These are phyloP conservation scores for Aegithalos caudatus DNA, from an alignment of 2,113 vertebrate species.

Conservation along the genomic window DNA sequence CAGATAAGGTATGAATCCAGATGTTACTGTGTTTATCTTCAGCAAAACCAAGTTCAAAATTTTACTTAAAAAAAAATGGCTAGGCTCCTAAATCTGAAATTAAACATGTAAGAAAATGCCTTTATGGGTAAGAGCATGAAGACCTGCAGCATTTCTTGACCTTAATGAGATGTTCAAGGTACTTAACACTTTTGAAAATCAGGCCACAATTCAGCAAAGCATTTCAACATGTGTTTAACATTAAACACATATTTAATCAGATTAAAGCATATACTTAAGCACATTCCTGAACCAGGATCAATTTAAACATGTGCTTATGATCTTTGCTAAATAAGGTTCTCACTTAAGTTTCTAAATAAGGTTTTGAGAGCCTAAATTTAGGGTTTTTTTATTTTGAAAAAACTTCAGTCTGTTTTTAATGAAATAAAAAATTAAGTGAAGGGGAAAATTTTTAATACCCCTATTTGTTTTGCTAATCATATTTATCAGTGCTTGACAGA, in stretches of 20 bases:
- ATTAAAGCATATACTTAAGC: slow-evolving; percentile 57
- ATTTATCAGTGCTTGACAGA: neutral
- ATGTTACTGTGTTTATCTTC: slow-evolving; percentile 47
- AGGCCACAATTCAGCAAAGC: slow-evolving; percentile 55
- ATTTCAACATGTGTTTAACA: slow-evolving; percentile 63
- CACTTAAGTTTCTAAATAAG: slow-evolving; percentile 46
- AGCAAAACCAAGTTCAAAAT: neutral
- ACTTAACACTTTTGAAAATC: slow-evolving; percentile 61
- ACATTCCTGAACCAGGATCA: slow-evolving; percentile 60
- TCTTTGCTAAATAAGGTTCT: slow-evolving; percentile 43
- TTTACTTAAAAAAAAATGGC: neutral
- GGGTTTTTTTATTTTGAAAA: neutral
- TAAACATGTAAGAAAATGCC: slow-evolving; percentile 33
- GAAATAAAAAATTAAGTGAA: neutral
- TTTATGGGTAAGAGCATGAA: slow-evolving; percentile 36
- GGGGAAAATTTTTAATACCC: neutral
- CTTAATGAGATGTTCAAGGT: slow-evolving; percentile 52
- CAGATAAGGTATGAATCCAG: slow-evolving; percentile 59
- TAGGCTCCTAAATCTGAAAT: slow-evolving; percentile 5
- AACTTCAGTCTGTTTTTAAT: neutral
- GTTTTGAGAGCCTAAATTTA: neutral
- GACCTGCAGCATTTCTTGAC: slow-evolving; percentile 33
- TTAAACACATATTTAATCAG: slow-evolving; percentile 64
- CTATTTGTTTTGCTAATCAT: neutral
- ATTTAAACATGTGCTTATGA: slow-evolving; percentile 59